Conservation (phyloP, 2,888 invertebrate species). For the Athripsodes cinereus region DNA sequence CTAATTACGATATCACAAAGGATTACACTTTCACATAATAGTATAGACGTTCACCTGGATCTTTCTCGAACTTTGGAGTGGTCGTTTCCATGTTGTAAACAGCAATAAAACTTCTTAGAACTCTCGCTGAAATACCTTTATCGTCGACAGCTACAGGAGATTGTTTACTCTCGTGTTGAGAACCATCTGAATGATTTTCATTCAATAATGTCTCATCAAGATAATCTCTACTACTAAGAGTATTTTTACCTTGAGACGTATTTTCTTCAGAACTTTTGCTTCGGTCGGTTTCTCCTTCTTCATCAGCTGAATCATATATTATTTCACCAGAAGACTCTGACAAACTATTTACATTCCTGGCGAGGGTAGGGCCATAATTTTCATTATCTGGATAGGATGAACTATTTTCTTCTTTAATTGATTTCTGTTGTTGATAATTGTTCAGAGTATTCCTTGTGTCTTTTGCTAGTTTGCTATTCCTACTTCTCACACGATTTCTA, state of each 20-base stretch:
- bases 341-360: conserved; percentile 20
- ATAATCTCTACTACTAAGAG: background rate
- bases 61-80: conserved; percentile 39
- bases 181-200: conserved; percentile 33
- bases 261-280: conserved; percentile 15
- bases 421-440: conserved; percentile 25
- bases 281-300: conserved; percentile 8
- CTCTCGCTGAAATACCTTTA: conserved; percentile 32
- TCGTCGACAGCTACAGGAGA: conserved; percentile 29
- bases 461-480: background rate
- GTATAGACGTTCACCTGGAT: conserved; percentile 49
- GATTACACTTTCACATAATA: conserved; percentile 32
- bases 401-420: conserved; percentile 18
- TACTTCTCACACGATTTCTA: too few relatives aligned
- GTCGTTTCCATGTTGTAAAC: conserved; percentile 42
- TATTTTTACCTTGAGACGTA: conserved; percentile 19
- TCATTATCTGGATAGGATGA: conserved; percentile 11
- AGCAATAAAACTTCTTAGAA: conserved; percentile 42
- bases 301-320: conserved; percentile 5
- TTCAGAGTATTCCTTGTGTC: conserved; percentile 3
- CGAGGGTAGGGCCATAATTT: conserved; percentile 21
- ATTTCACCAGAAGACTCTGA: conserved; percentile 17
- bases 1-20: background rate
- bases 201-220: conserved; percentile 43
- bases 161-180: conserved; percentile 39